Evolutionary conservation across 2,113 vertebrate genomes (phyloP).

Genomic region (Motacilla alba): DNA sequence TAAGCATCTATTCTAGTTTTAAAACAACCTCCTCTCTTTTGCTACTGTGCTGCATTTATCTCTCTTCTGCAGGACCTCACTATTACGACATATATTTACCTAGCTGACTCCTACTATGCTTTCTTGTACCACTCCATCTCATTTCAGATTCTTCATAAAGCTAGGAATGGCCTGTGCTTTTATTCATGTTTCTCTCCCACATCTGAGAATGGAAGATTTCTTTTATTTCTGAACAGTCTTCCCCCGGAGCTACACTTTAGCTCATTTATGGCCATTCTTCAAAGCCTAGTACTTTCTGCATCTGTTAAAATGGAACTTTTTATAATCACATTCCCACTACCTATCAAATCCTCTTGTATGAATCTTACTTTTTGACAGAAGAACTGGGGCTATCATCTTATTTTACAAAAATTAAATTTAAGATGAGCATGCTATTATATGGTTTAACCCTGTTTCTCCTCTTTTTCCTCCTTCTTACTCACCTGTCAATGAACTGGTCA

Average conservation of each 20-base stretch:
- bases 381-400: not conserved
- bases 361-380: not conserved
- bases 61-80: not conserved
- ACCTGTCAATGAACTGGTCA: conserved; percentile 96
- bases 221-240: not conserved
- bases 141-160: not conserved
- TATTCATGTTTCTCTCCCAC: not conserved
- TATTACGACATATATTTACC: not conserved
- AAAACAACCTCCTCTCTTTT: not conserved
- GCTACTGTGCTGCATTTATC: not conserved
- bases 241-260: not conserved
- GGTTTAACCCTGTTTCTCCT: not conserved
- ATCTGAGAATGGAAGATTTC: not conserved
- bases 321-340: not conserved
- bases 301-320: not conserved
- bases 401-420: not conserved
- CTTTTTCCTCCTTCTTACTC: not conserved
- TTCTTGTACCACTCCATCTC: not conserved
- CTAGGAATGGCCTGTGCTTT: not conserved
- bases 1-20: not conserved
- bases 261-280: not conserved
- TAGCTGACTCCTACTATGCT: not conserved
- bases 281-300: not conserved
- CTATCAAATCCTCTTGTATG: not conserved
- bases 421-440: not conserved